Conservation (phyloP, 2,888 invertebrate genomes). For the Cataglyphis livida region DNA sequence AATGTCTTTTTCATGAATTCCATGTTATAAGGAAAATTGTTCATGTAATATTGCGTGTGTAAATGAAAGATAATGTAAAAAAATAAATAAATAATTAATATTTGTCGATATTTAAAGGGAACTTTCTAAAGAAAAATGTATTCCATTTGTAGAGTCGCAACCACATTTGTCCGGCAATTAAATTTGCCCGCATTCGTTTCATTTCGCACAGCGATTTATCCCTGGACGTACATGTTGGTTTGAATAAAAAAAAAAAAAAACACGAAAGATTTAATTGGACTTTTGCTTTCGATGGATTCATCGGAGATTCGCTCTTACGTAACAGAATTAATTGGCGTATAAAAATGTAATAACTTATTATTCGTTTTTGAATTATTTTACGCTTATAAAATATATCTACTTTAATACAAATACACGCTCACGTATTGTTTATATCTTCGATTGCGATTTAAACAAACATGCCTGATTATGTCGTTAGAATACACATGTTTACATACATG, state of each 20-base stretch:
- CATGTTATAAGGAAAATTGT: background rate
- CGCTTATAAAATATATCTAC: background rate
- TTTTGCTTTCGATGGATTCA: constrained; percentile 27
- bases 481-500: background rate
- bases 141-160: background rate
- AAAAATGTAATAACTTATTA: constrained; percentile 10
- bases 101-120: background rate
- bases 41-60: background rate
- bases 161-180: constrained; percentile 19
- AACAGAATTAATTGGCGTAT: constrained; percentile 6
- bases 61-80: background rate
- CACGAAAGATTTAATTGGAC: constrained; percentile 14
- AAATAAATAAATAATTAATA: background rate
- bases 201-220: background rate
- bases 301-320: background rate
- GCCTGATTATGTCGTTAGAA: background rate
- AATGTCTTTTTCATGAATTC: background rate
- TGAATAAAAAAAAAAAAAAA: constrained; percentile 8
- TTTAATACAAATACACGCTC: background rate
- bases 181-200: constrained; percentile 2
- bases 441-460: background rate
- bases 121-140: background rate
- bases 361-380: background rate
- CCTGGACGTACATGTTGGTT: background rate
- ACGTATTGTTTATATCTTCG: constrained; percentile 1